A percentile compares a stretch with the other conserved stretches of the same genome.
These are phyloP conservation scores for Panzeria rudis DNA, from an alignment of 2,888 invertebrate genomes.

Conservation along the genomic window DNA sequence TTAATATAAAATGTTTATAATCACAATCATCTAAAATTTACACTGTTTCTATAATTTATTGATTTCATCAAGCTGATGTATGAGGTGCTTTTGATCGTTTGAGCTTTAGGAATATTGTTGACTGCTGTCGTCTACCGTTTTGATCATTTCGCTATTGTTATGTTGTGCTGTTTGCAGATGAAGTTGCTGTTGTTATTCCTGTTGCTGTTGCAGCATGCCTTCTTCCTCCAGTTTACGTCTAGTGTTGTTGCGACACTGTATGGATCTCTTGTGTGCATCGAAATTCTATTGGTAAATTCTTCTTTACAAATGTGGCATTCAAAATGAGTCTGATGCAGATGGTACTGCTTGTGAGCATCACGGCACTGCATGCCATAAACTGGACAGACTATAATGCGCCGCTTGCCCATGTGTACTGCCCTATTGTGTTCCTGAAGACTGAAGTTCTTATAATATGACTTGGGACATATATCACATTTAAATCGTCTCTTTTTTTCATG, in stretches of 20 bases:
- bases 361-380: conserved; percentile 81
- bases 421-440: conserved; percentile 80
- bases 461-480: conserved; percentile 78
- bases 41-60: conserved; percentile 49
- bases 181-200: conserved; percentile 38
- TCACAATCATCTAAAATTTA: conserved; percentile 63
- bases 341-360: conserved; percentile 80
- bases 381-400: conserved; percentile 79
- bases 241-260: conserved; percentile 81
- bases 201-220: conserved; percentile 51
- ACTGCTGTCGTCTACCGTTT: conserved; percentile 48
- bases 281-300: conserved; percentile 81
- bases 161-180: not conserved
- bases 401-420: conserved; percentile 80
- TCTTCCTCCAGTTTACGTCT: conserved; percentile 74
- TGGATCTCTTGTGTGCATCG: conserved; percentile 80
- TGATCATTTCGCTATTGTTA: conserved; percentile 1
- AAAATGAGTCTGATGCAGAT: conserved; percentile 78
- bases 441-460: conserved; percentile 81
- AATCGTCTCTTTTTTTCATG: conserved; percentile 80
- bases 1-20: conserved; percentile 63
- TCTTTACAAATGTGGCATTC: conserved; percentile 79
- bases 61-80: conserved; percentile 32
- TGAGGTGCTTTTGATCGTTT: conserved; percentile 19
- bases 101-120: conserved; percentile 54